Conservation (phyloP, 2,113 vertebrate genomes). For the Anguilla japonica region DNA sequence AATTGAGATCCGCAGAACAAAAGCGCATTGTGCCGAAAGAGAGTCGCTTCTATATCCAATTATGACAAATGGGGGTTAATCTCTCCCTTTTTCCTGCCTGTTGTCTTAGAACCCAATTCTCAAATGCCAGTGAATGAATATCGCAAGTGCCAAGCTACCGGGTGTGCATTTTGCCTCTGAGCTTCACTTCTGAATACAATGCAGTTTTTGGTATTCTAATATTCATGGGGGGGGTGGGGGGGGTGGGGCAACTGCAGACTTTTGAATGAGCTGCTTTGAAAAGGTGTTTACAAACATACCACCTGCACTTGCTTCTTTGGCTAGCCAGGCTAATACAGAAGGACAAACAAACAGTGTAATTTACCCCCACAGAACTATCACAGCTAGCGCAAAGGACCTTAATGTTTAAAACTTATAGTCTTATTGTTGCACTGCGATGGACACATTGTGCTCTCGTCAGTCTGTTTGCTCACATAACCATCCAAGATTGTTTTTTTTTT, state of each 20-base stretch:
- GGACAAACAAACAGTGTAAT: too few species aligned
- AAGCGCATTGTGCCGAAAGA: conserved; percentile 38
- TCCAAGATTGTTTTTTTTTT: too few species aligned
- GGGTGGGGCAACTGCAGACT: too few species aligned
- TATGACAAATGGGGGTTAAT: conserved; percentile 64
- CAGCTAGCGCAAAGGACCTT: too few species aligned
- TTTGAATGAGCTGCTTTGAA: too few species aligned
- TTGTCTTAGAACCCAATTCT: conserved; percentile 2
- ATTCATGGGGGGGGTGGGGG: too few species aligned
- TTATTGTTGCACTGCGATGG: not conserved
- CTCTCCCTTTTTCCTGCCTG: conserved; percentile 49
- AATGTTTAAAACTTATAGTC: not conserved
- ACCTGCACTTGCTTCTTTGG: too few species aligned
- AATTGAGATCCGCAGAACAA: not conserved
- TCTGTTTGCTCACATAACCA: not conserved
- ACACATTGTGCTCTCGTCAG: not conserved
- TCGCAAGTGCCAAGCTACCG: conserved; percentile 33
- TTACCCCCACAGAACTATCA: too few species aligned
- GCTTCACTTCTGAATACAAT: too few species aligned
- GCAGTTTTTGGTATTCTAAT: too few species aligned
- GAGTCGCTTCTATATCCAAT: conserved; percentile 57
- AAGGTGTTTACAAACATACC: too few species aligned
- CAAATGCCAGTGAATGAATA: conserved; percentile 42
- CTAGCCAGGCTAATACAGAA: too few species aligned
- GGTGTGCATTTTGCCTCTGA: conserved; percentile 43